Base-by-base conservation (phyloP, 2,888 invertebrate genomes). In the Ennomos erosarius region DNA sequence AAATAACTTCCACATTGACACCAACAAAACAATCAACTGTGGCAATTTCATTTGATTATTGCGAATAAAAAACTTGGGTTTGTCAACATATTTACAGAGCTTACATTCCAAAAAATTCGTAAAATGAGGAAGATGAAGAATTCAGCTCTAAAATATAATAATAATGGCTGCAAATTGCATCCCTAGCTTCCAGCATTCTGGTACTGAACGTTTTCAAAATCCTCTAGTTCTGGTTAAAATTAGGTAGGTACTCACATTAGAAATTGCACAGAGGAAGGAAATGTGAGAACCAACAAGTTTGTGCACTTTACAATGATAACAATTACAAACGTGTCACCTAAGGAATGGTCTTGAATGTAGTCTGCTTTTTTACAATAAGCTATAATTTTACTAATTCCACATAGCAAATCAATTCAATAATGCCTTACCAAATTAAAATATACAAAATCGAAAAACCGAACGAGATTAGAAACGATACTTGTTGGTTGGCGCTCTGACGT, bases 271-370 rank as follows among this genome's bases (percentile, higher is more conserved):
- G 57, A 61, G 43, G 43, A 59, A 12, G 61, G 55, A 48, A 60
- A 62, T 58, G 64, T 58, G 61, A 64, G 65, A 71, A 70, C 65
- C 63, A 53, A 50, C 34, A 68, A 70, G 69, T 81, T 87, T 87
- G 86, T 88, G 88, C 85, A 84, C 76, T 69, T 73, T 75, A 79
- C 75, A 78, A 73, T 74, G 66, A 71, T 68, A 64, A 67, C 66
- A 69, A 69, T 65, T 62, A 75, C 59, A 67, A 69, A 71, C 67
- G 65, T 61, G 65, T 70, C 69, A 68, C 68, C 68, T 68, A 71
- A 77, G 83, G 79, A 84, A 85, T 84, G 81, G 68, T 78, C 54
- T 67, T 63, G 59, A 68, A 58, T 63, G 59, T 67, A 64, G 55
- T 64, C 54, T 69, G 61, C 26, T 64, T 69, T 72, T 52, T 63